Conservation (phyloP, 2,797 vertebrate species). For the Chromis chromis region DNA sequence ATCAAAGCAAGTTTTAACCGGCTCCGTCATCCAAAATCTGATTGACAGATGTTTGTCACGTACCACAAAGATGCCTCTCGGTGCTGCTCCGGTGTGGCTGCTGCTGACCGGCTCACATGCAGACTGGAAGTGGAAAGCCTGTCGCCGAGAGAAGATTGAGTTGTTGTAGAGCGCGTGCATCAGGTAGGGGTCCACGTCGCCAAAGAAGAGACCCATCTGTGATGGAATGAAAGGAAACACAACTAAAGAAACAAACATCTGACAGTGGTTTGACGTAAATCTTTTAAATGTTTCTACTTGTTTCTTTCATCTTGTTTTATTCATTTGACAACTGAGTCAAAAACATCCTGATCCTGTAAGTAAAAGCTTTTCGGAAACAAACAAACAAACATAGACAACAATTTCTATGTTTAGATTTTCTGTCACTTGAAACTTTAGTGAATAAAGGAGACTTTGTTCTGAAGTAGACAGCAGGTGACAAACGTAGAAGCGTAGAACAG, state of each 20-base stretch:
- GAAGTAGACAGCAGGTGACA: background rate
- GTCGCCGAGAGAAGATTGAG: conserved; percentile 92
- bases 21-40: background rate
- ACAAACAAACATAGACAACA: background rate
- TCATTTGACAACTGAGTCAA: background rate
- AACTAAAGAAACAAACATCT: conserved; percentile 11
- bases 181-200: conserved; percentile 94
- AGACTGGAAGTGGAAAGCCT: conserved; percentile 95
- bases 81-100: conserved; percentile 92
- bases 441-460: background rate
- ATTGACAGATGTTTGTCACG: conserved; percentile 28
- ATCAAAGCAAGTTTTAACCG: background rate
- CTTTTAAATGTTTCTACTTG: background rate
- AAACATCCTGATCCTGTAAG: background rate
- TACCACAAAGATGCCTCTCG: conserved; percentile 92
- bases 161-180: conserved; percentile 98
- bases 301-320: background rate
- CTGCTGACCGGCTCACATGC: conserved; percentile 91
- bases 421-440: background rate
- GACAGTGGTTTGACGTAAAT: background rate
- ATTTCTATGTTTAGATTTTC: background rate
- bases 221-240: background rate
- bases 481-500: background rate
- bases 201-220: conserved; percentile 97
- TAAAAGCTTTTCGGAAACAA: background rate